These are phyloP conservation scores for Chrysaora quinquecirrha DNA, from an alignment of 30 jellyfish, hydroid and myxozoan genomes.

Conservation along the genomic window DNA sequence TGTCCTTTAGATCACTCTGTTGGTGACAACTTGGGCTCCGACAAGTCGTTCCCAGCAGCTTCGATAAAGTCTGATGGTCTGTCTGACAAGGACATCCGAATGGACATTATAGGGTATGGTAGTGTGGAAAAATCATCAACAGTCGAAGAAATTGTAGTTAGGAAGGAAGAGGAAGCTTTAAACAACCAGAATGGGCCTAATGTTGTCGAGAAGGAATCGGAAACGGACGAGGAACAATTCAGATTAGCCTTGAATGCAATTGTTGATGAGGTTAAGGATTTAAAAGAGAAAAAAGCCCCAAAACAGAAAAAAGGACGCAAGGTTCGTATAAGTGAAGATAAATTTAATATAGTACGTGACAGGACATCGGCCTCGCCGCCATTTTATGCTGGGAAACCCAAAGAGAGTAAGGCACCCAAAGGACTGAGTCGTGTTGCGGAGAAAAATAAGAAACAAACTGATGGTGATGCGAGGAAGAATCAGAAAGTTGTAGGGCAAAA, in stretches of 20 bases:
- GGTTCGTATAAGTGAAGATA: conserved; percentile 18
- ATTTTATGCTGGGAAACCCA: conserved; percentile 50
- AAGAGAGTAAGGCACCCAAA: conserved; percentile 54
- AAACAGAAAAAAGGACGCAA: conserved; percentile 46
- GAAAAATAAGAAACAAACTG: conserved; percentile 5
- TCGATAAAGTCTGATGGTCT: conserved; percentile 32
- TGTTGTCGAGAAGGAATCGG: neutral
- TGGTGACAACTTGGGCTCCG: conserved; percentile 1
- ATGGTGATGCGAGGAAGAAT: neutral
- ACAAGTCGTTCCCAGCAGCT: conserved; percentile 38
- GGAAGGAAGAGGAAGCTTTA: conserved; percentile 2
- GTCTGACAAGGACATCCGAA: conserved; percentile 37
- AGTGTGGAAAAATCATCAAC: conserved; percentile 1
- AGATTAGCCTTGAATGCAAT: neutral
- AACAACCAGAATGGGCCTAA: neutral
- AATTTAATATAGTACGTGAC: conserved; percentile 33
- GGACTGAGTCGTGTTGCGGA: conserved; percentile 44
- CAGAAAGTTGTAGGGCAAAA: conserved; percentile 7
- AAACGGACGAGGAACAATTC: neutral
- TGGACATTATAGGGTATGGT: conserved; percentile 65
- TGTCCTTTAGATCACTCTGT: neutral
- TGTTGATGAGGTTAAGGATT: conserved; percentile 1
- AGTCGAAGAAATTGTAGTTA: conserved; percentile 2
- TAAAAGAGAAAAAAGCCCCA: conserved; percentile 27
- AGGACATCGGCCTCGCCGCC: conserved; percentile 63